A percentile compares a stretch with the other conserved stretches of the same genome.
These are phyloP conservation scores for Gnatocerus cornutus DNA, from an alignment of 2,888 invertebrate genomes.

Conservation along the genomic window DNA sequence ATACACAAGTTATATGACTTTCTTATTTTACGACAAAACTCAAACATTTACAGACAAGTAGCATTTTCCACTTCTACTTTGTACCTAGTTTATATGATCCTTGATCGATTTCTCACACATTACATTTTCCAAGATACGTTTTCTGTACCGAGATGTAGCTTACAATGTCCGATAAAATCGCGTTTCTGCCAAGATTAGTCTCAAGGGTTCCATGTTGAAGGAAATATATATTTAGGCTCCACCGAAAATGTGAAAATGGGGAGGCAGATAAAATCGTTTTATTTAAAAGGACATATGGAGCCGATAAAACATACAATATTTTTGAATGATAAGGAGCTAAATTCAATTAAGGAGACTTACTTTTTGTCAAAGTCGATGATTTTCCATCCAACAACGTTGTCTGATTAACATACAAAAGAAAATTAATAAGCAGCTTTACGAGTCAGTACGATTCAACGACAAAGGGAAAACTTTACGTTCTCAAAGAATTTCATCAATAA, in stretches of 20 bases:
- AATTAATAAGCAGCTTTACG: too few relatives aligned
- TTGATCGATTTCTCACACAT: slow-evolving; percentile 3
- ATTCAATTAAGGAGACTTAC: too few relatives aligned
- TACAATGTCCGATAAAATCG: neutral
- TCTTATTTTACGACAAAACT: neutral
- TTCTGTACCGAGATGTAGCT: neutral
- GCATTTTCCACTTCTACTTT: neutral
- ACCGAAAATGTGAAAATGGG: neutral
- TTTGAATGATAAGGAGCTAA: too few relatives aligned
- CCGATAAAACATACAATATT: too few relatives aligned
- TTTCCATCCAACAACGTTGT: too few relatives aligned
- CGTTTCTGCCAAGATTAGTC: neutral
- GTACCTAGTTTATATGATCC: neutral
- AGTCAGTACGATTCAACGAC: too few relatives aligned
- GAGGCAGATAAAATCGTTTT: neutral
- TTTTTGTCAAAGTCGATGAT: too few relatives aligned
- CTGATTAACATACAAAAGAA: too few relatives aligned
- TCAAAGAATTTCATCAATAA: too few relatives aligned
- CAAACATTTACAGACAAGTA: neutral
- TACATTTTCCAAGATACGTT: neutral
- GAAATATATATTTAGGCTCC: neutral
- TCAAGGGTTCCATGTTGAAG: neutral
- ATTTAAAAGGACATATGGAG: too few relatives aligned
- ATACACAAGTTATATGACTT: too few relatives aligned
- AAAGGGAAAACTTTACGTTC: too few relatives aligned